Conservation (phyloP, 2,888 invertebrate genomes). For the Caenorhabditis zanzibari region DNA sequence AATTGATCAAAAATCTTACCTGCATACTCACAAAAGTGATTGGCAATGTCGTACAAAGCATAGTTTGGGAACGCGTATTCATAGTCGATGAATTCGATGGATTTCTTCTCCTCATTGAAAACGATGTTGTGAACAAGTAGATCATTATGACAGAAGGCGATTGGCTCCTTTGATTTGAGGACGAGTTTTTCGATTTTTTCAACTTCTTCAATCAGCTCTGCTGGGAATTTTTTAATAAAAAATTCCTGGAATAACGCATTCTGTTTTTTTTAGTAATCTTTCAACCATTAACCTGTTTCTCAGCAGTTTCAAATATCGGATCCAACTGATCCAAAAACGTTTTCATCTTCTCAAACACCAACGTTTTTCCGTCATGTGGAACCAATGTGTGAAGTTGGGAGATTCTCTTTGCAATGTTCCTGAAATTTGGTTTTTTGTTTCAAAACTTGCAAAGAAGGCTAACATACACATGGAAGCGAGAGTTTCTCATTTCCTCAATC, state of each 20-base stretch:
- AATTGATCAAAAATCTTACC: conserved; percentile 86
- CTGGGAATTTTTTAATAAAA: conserved; percentile 58
- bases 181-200: conserved; percentile 54
- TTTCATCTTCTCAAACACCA: conserved; percentile 67
- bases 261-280: background rate
- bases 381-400: conserved; percentile 77
- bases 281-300: conserved; percentile 27
- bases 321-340: conserved; percentile 61
- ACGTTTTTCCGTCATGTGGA: conserved; percentile 55
- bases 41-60: conserved; percentile 96
- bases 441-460: background rate
- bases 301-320: conserved; percentile 37
- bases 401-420: conserved; percentile 76
- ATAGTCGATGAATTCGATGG: conserved; percentile 95
- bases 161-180: conserved; percentile 52
- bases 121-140: conserved; percentile 95
- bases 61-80: conserved; percentile 96
- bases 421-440: conserved; percentile 56
- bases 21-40: conserved; percentile 97
- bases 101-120: conserved; percentile 83
- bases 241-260: conserved; percentile 54
- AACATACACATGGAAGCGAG: conserved; percentile 42
- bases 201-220: conserved; percentile 31
- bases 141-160: conserved; percentile 98
- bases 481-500: conserved; percentile 83